A percentile compares a stretch with the other conserved stretches of the same genome.
Evolutionary conservation across 2,113 vertebrate genomes (phyloP).

Genomic region (Plecturocebus donacophilus): DNA sequence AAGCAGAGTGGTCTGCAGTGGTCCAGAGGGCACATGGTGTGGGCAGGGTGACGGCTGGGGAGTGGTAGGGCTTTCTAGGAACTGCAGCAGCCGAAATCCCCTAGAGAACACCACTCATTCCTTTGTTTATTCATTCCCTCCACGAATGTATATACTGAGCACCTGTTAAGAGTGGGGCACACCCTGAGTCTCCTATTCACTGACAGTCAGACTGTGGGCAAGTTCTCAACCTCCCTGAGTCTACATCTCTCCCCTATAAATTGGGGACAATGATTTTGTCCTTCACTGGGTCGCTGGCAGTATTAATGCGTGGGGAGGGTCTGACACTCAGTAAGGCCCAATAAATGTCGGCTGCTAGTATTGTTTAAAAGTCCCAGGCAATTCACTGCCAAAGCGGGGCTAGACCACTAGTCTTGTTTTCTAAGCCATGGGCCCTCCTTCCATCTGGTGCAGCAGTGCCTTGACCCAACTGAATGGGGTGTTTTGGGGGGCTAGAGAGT

Average conservation of each 20-base stretch:
- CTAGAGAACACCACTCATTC: neutral
- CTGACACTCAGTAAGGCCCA: neutral
- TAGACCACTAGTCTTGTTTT: neutral
- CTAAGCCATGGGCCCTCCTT: neutral
- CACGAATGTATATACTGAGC: neutral
- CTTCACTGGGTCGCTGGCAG: neutral
- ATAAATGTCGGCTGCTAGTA: neutral
- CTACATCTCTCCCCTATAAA: neutral
- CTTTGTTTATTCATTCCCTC: neutral
- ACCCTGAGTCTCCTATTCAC: neutral
- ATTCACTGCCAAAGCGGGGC: neutral
- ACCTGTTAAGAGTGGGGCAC: neutral
- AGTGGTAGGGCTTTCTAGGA: neutral
- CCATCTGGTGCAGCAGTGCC: neutral
- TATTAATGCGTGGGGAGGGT: neutral
- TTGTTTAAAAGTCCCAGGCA: conserved; percentile 9
- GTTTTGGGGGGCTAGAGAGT: neutral
- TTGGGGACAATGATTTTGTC: neutral
- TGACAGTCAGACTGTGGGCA: neutral
- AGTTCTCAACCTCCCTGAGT: neutral
- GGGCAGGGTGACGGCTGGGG: neutral
- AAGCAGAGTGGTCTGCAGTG: neutral
- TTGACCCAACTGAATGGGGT: neutral
- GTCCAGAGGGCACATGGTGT: neutral
- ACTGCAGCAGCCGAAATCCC: neutral